A percentile compares a stretch with the other conserved stretches of the same genome.
Evolutionary conservation across 2,888 invertebrate species (phyloP).

Genomic region (Candidula unifasciata): DNA sequence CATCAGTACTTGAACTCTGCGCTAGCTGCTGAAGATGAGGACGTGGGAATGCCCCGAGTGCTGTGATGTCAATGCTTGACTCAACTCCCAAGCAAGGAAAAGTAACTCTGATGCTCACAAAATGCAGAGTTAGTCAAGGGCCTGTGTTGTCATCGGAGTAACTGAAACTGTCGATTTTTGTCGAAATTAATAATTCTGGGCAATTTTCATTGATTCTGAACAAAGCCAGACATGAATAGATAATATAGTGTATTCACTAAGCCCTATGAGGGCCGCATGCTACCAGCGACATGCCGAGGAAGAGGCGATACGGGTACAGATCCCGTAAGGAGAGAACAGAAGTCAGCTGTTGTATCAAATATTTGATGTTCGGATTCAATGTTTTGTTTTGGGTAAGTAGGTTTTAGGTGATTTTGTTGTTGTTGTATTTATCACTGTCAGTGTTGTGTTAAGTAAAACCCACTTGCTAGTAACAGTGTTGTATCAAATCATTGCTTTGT

Average conservation of each 20-base stretch:
- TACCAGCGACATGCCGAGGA: slow-evolving; percentile 35
- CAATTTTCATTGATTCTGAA: not conserved
- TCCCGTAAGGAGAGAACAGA: slow-evolving; percentile 90
- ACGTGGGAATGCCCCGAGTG: no score
- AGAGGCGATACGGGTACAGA: slow-evolving; percentile 60
- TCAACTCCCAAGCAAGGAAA: not conserved
- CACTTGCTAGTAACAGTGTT: no score
- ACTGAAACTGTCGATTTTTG: not conserved
- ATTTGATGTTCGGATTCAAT: slow-evolving; percentile 98
- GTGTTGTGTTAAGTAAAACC: no score
- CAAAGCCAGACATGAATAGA: slow-evolving; percentile 30
- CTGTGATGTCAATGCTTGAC: no score
- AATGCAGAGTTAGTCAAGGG: slow-evolving; percentile 34
- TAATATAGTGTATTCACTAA: not conserved
- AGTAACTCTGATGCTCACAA: slow-evolving; percentile 32
- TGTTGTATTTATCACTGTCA: no score
- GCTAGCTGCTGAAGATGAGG: no score
- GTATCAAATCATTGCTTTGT: not conserved
- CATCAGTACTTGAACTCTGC: no score
- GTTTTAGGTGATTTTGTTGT: not conserved
- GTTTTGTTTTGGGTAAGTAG: slow-evolving; percentile 95
- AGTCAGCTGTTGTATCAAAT: slow-evolving; percentile 98
- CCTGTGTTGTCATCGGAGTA: slow-evolving; percentile 36
- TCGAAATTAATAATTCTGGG: not conserved
- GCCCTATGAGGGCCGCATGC: slow-evolving; percentile 26